Conservation (phyloP, 2,888 invertebrate genomes). For the Parapristionchus giblindavisi region DNA sequence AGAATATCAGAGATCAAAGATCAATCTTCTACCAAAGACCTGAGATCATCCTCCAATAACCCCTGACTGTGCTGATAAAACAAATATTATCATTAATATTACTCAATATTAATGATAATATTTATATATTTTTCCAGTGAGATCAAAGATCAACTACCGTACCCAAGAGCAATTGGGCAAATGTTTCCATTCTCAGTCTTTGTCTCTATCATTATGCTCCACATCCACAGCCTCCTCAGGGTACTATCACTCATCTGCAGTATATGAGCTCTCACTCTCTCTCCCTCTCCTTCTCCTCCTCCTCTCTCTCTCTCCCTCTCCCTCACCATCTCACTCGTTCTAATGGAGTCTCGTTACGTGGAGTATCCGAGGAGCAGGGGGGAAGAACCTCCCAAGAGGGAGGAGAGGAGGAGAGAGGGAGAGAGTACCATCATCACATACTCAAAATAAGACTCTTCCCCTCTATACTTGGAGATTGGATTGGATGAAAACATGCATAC, state of each 20-base stretch:
- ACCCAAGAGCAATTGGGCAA: too few relatives aligned
- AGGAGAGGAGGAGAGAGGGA: not conserved
- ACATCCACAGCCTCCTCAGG: conserved; percentile 2
- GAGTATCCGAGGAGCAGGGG: not conserved
- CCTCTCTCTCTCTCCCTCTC: conserved; percentile 24
- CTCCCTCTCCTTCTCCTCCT: not conserved
- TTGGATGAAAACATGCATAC: too few relatives aligned
- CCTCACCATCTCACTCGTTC: not conserved
- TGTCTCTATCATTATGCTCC: conserved; percentile 22
- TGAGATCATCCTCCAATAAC: too few relatives aligned
- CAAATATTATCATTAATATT: too few relatives aligned
- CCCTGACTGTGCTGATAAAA: too few relatives aligned
- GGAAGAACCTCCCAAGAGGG: conserved; percentile 1
- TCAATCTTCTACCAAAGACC: too few relatives aligned
- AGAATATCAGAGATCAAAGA: too few relatives aligned
- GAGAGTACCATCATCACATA: not conserved
- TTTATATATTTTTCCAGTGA: too few relatives aligned
- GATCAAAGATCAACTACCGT: too few relatives aligned
- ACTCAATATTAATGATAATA: too few relatives aligned
- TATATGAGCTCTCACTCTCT: not conserved
- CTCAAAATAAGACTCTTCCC: too few relatives aligned
- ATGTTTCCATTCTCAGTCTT: conserved; percentile 7
- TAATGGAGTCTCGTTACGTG: not conserved
- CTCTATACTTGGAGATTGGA: too few relatives aligned
- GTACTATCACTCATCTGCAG: conserved; percentile 22